Evolutionary conservation across 2,888 invertebrate genomes (phyloP).

Genomic region (Mylabris sibirica): DNA sequence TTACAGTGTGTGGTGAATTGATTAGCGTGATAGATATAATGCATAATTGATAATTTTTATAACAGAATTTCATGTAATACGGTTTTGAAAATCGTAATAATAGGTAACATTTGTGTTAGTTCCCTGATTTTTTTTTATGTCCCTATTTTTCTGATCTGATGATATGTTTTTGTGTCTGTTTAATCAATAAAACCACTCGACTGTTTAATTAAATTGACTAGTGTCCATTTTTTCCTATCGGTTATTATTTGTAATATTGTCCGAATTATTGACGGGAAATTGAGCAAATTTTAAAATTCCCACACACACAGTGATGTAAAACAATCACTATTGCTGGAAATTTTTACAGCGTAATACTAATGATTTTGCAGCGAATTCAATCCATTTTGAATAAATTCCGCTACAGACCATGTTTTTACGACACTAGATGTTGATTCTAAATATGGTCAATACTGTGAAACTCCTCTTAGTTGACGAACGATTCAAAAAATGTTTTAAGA

Average conservation of each 20-base stretch:
- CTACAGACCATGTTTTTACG: too few relatives aligned
- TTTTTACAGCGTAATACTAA: too few relatives aligned
- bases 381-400: too few relatives aligned
- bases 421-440: too few relatives aligned
- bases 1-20: constrained; percentile 34
- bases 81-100: constrained; percentile 41
- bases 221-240: neutral
- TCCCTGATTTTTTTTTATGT: constrained; percentile 41
- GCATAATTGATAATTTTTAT: constrained; percentile 47
- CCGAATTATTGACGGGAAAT: neutral
- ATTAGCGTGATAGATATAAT: constrained; percentile 51
- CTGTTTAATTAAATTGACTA: neutral
- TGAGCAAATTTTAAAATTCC: neutral
- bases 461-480: too few relatives aligned
- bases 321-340: too few relatives aligned
- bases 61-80: constrained; percentile 46
- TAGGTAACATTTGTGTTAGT: constrained; percentile 45
- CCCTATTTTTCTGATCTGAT: constrained; percentile 1
- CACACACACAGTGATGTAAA: too few relatives aligned
- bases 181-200: constrained; percentile 13
- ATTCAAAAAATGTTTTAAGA: too few relatives aligned
- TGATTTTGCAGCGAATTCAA: too few relatives aligned
- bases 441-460: too few relatives aligned
- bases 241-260: neutral
- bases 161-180: constrained; percentile 10